Conservation (phyloP, 2,888 invertebrate species). For the Acleris sparsana region DNA sequence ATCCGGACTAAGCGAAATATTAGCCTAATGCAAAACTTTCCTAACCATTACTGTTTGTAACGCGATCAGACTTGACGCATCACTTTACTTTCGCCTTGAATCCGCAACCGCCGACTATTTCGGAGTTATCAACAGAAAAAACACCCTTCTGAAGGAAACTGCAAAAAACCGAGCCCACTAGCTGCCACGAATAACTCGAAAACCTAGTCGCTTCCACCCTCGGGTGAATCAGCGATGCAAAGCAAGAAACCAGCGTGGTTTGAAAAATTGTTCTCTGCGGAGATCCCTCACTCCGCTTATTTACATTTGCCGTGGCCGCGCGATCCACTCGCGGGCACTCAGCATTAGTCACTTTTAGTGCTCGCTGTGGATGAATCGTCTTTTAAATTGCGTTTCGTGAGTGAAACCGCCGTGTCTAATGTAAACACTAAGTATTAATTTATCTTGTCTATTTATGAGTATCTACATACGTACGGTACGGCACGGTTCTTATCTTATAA, state of each 20-base stretch:
- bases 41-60: slow-evolving; percentile 13
- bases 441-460: too few relatives aligned
- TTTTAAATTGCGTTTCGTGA: background rate
- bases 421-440: background rate
- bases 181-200: slow-evolving; percentile 41
- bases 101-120: slow-evolving; percentile 16
- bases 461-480: too few relatives aligned
- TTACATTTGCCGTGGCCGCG: slow-evolving; percentile 52
- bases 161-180: slow-evolving; percentile 37
- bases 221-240: slow-evolving; percentile 67
- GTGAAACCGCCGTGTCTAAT: background rate
- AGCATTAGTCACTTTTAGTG: slow-evolving; percentile 12
- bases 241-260: slow-evolving; percentile 66
- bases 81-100: slow-evolving; percentile 19
- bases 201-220: slow-evolving; percentile 46
- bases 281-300: slow-evolving; percentile 57
- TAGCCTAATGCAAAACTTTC: slow-evolving; percentile 19
- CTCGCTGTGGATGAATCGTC: background rate
- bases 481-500: too few relatives aligned
- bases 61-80: slow-evolving; percentile 27
- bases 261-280: slow-evolving; percentile 73
- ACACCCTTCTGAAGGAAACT: slow-evolving; percentile 20
- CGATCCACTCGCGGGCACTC: slow-evolving; percentile 9
- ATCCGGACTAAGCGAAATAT: slow-evolving; percentile 17
- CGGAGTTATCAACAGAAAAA: slow-evolving; percentile 25